Conservation (phyloP, 2,797 vertebrate genomes). For the Eidolon dupreanum region DNA sequence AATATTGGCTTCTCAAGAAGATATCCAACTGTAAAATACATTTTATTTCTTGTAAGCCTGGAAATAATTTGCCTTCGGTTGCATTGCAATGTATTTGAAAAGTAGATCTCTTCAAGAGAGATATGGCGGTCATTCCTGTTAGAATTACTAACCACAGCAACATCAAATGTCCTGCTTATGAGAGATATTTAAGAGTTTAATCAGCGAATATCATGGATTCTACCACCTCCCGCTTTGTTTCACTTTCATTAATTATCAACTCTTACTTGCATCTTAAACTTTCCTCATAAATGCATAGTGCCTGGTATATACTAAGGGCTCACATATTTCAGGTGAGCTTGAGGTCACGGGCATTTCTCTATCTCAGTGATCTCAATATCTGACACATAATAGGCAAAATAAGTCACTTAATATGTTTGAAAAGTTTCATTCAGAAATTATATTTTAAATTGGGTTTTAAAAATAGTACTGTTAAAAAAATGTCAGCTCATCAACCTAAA, state of each 20-base stretch:
- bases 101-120: background rate
- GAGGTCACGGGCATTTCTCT: background rate
- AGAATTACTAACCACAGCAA: constrained; percentile 1
- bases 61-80: background rate
- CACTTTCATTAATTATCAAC: background rate
- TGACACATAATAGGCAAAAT: background rate
- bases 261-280: background rate
- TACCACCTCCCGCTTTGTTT: background rate
- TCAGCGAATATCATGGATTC: background rate
- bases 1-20: background rate
- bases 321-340: background rate
- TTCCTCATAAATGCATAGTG: background rate
- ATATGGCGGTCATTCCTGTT: background rate
- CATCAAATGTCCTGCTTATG: background rate
- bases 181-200: background rate
- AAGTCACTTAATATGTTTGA: background rate
- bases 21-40: background rate
- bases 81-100: background rate
- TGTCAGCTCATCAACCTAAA: background rate
- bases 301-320: background rate
- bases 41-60: background rate
- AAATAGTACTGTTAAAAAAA: background rate
- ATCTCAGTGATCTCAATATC: background rate
- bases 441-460: background rate
- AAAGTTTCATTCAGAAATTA: background rate